Evolutionary conservation across 2,113 vertebrate genomes (phyloP), one percentile per base, ranked within the genome.

Genomic region (Vulpes ferrilata): DNA sequence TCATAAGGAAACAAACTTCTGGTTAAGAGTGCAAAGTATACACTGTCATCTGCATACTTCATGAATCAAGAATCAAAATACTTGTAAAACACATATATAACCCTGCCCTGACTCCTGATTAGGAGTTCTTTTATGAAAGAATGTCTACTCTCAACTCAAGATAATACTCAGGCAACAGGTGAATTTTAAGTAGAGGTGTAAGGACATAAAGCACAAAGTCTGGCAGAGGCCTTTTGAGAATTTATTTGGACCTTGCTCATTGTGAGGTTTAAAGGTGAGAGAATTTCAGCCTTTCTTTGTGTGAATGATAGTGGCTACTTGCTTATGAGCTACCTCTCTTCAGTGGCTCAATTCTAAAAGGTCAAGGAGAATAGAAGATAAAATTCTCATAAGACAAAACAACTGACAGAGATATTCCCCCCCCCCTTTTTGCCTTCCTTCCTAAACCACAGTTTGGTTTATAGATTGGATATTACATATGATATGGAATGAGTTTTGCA

Each of bases 1-100:
- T 97, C 95, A 96, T 30, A 85, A 95, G 96, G 95, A 98, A 98
- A 90, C 95, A 97, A 88, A 90, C 81, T 94, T 95, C 92, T 97
- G 94, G 81, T 94, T 59, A 93, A 97, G 94, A 93, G 97, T 97
- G 67, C 97, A 98, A 98, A 98, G 97, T 95, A 32, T 98, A 86
- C 30, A 12, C 59, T 81, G 38, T 96, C 93, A 95, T 98, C 94
- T 79, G 17, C 78, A 95, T 97, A 67, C 78, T 93, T 96, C 96
- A 95, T 73, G 65, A 97, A 94, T 76, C 76, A 92, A 71, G 80
- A 94, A 57, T 95, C 84, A 85, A 79, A 94, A 94, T 92, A 95
- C 92, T 59, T 82, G 22, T 90, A 65, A 92, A 95, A 35, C 12
- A 73, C 55, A 12, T 48, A 22, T 60, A 3, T 67, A 71, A n/a